Conservation (phyloP, 23 tunicate species). For the Trididemnum nubilum region DNA sequence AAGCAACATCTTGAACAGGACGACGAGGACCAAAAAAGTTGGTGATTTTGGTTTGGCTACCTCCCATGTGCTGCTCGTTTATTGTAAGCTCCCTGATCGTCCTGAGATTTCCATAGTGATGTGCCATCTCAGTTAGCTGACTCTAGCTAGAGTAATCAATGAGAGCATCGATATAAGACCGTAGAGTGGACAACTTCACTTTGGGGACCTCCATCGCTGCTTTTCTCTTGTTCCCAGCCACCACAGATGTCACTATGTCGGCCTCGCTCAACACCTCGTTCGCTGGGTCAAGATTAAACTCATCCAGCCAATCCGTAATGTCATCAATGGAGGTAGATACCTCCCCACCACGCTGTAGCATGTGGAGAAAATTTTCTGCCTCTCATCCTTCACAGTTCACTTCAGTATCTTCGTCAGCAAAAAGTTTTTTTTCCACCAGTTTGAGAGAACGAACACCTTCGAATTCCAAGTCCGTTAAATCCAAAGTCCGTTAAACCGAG, state of each 20-base stretch:
- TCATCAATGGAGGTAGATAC: conserved; percentile 45
- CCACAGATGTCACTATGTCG: too few species aligned
- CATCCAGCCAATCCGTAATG: conserved; percentile 31
- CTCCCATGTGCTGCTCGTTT: conserved; percentile 37
- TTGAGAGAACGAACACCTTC: too few species aligned
- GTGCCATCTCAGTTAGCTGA: conserved; percentile 42
- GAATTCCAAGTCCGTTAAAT: too few species aligned
- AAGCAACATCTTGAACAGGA: conserved; percentile 34
- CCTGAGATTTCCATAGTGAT: too few species aligned
- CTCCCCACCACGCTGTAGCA: conserved; percentile 44
- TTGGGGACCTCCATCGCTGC: conserved; percentile 37
- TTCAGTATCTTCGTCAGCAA: conserved; percentile 22
- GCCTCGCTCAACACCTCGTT: conserved; percentile 22
- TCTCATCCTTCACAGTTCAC: conserved; percentile 10
- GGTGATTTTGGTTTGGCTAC: too few species aligned
- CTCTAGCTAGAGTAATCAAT: conserved; percentile 31
- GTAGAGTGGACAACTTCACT: conserved; percentile 41
- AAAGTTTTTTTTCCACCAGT: conserved; percentile 20
- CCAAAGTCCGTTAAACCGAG: too few species aligned
- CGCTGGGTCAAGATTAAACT: conserved; percentile 37
- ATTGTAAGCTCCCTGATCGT: conserved; percentile 36
- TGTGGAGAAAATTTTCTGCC: conserved; percentile 33
- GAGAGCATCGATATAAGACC: conserved; percentile 33
- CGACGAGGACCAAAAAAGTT: conserved; percentile 32
- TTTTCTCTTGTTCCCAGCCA: conserved; percentile 35